Evolutionary conservation across 2,113 vertebrate species (phyloP).

Genomic region (Protobothrops mucrosquamatus): DNA sequence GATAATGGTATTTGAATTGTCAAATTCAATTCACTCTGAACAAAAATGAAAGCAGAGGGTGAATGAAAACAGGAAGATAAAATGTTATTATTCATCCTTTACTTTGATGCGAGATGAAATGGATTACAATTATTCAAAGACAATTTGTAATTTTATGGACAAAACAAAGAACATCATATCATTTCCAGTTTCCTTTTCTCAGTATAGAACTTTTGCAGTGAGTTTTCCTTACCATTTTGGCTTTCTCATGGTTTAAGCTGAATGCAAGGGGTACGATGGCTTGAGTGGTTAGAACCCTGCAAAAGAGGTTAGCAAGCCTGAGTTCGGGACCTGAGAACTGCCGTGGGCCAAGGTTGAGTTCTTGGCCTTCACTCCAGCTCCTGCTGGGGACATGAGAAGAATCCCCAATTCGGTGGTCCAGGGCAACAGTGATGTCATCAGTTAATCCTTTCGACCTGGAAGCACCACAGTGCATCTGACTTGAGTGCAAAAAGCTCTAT

Average conservation of each 20-base stretch:
- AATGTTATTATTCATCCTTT: not conserved
- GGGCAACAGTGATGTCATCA: no score
- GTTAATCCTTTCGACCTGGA: no score
- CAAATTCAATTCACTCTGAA: constrained; percentile 31
- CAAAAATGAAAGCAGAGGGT: not conserved
- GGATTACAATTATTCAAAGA: constrained; percentile 8
- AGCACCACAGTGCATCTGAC: no score
- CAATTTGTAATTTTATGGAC: not conserved
- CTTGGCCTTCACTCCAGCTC: no score
- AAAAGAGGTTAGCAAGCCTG: no score
- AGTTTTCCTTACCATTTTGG: no score
- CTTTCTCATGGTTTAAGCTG: not conserved
- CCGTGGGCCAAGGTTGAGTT: no score
- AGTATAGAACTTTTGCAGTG: not conserved
- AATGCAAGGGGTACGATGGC: not conserved
- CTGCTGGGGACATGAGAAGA: no score
- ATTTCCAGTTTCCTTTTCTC: not conserved
- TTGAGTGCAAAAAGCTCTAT: not conserved
- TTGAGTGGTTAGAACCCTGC: no score
- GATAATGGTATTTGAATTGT: constrained; percentile 47
- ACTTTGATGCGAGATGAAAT: constrained; percentile 19
- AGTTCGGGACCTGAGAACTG: no score
- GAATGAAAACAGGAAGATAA: constrained; percentile 30
- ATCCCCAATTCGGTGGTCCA: no score
- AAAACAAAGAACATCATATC: not conserved